Evolutionary conservation across 2,888 invertebrate genomes (phyloP), one percentile per base, ranked within the genome.

Genomic region (Linnaemya vulpina): DNA sequence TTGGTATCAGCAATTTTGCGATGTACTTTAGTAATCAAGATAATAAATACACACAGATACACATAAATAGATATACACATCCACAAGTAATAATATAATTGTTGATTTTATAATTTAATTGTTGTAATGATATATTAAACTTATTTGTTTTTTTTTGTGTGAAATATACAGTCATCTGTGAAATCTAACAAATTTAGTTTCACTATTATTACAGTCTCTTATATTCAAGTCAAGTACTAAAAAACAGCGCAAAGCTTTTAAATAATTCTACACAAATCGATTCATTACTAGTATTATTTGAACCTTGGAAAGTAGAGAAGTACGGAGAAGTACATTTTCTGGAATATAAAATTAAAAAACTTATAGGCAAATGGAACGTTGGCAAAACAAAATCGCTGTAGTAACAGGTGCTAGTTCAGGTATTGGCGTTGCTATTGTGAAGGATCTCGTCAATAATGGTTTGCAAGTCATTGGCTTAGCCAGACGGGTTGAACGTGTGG

Each of bases 401-500:
- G 94, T 95, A 67, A 95, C 95, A 0, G 95, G 95, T 1, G 94
- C 94, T 11, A 95, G 94, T 89, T 92, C 93, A 0, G 95, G 95
- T 4, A 95, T 95, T 75, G 95, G 94, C 17, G 93, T 93, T 1
- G 93, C 93, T 7, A 92, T 94, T 60, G 91, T 91, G 7, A 88
- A 90, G 84, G 92, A 92, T 75, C 90, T 94, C 43, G 91, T 93
- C 0, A 90, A 92, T 58, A 90, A 92, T 9, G 95, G 94, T 0
- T 86, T 95, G 77, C 92, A 92, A 73, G 95, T 95, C 0, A 92
- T 94, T 0, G 94, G 93, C 0, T 90, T 94, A 86, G 94, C 94
- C 0, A 91, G 94, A 74, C 92, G 94, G 43, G 88, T 92, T 1
- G 93, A 94, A 1, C 91, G 90, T 38, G 90, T 94, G 8, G 89